Conservation (phyloP, 2,888 invertebrate genomes). For the Sphaerophoria taeniata region DNA sequence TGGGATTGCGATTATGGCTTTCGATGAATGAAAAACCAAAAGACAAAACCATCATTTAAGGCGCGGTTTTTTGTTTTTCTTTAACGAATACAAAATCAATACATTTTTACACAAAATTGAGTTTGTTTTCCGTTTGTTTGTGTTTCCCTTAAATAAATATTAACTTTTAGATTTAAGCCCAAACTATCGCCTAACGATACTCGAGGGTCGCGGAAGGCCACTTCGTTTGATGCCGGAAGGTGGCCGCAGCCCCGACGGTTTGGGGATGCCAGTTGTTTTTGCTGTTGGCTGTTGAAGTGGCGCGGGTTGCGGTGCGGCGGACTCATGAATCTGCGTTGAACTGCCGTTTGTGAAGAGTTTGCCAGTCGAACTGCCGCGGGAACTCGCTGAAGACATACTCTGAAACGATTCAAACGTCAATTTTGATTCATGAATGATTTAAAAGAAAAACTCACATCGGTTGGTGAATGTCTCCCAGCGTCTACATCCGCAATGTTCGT, state of each 20-base stretch:
- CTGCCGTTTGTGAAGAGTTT: constrained; percentile 62
- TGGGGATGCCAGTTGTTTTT: constrained; percentile 80
- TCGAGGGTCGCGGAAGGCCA: constrained; percentile 81
- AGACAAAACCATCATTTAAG: constrained; percentile 62
- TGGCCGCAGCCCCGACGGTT: constrained; percentile 81
- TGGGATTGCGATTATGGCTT: constrained; percentile 36
- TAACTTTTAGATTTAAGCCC: constrained; percentile 20
- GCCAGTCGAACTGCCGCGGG: constrained; percentile 78
- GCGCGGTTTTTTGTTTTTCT: constrained; percentile 50
- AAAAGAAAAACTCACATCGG: constrained; percentile 76
- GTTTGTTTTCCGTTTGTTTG: constrained; percentile 47
- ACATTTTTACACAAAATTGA: constrained; percentile 42
- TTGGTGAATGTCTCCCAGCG: constrained; percentile 79
- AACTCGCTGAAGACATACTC: constrained; percentile 82
- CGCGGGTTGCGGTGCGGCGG: constrained; percentile 23
- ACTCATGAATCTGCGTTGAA: constrained; percentile 48
- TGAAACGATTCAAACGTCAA: constrained; percentile 63
- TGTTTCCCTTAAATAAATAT: constrained; percentile 45
- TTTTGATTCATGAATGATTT: neutral
- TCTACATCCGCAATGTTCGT: constrained; percentile 78
- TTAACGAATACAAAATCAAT: constrained; percentile 58
- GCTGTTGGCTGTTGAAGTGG: constrained; percentile 73
- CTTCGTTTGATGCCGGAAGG: constrained; percentile 81
- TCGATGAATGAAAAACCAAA: constrained; percentile 36
- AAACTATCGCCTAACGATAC: constrained; percentile 79